Conservation (phyloP, 1,140 invertebrate species). For the Plodia interpunctella region DNA sequence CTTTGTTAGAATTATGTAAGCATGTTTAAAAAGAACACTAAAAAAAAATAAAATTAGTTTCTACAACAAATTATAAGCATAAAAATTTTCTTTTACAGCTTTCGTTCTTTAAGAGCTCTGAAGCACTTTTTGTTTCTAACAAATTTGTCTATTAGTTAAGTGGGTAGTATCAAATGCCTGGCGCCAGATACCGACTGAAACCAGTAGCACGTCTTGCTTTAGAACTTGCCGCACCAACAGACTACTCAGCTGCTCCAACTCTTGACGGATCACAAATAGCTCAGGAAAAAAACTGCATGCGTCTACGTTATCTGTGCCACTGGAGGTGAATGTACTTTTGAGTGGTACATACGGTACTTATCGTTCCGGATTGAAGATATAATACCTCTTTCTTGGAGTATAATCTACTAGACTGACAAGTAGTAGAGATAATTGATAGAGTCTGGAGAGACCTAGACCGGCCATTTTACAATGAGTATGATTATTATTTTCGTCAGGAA, state of each 20-base stretch:
- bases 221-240: slow-evolving; percentile 35
- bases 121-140: slow-evolving; percentile 7
- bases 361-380: neutral
- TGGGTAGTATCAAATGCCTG: slow-evolving; percentile 27
- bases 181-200: slow-evolving; percentile 28
- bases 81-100: neutral
- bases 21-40: too few relatives aligned
- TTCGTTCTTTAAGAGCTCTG: neutral
- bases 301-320: slow-evolving; percentile 38
- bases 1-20: too few relatives aligned
- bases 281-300: slow-evolving; percentile 53
- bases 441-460: too few relatives aligned
- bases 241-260: slow-evolving; percentile 20
- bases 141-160: slow-evolving; percentile 13
- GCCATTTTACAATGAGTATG: too few relatives aligned
- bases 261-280: slow-evolving; percentile 40
- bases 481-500: too few relatives aligned
- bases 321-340: slow-evolving; percentile 13
- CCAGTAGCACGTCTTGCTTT: slow-evolving; percentile 17
- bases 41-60: too few relatives aligned
- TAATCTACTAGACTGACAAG: too few relatives aligned
- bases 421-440: too few relatives aligned
- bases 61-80: neutral
- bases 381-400: too few relatives aligned
- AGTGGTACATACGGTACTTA: too few relatives aligned